phyloP scores from a whole-genome alignment of 1,140 invertebrate genomes.

The Brachionus manjavacas region DNA sequence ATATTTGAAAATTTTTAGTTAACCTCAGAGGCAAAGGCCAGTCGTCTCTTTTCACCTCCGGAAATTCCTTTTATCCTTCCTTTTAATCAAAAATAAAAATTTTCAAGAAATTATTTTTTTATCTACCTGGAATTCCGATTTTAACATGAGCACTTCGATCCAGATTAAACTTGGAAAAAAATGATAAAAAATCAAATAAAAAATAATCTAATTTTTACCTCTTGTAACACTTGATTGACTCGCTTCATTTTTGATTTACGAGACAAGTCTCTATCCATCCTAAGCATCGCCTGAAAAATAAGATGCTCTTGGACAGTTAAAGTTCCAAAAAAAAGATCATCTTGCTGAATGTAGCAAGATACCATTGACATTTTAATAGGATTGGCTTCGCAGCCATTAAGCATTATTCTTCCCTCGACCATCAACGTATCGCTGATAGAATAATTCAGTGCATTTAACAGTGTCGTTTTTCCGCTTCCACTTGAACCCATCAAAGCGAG shows the following conservation, averaged over 20 bases:
- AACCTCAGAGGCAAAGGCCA: constrained; percentile 90
- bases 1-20: background rate
- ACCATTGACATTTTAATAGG: constrained; percentile 51
- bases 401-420: constrained; percentile 65
- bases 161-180: constrained; percentile 7
- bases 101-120: background rate
- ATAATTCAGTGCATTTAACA: constrained; percentile 83
- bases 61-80: constrained; percentile 78
- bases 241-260: constrained; percentile 14
- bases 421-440: constrained; percentile 67
- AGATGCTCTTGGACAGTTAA: constrained; percentile 63
- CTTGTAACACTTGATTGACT: constrained; percentile 21
- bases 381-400: constrained; percentile 50
- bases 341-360: constrained; percentile 89
- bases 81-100: background rate
- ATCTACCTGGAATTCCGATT: constrained; percentile 34
- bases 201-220: background rate
- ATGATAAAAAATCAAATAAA: background rate
- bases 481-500: constrained; percentile 45
- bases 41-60: constrained; percentile 85
- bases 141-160: background rate
- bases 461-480: constrained; percentile 77
- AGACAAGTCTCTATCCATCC: background rate
- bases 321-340: constrained; percentile 61
- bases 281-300: constrained; percentile 52